Conservation (phyloP, 2,797 vertebrate species). For the Sebastes hopkinsi region DNA sequence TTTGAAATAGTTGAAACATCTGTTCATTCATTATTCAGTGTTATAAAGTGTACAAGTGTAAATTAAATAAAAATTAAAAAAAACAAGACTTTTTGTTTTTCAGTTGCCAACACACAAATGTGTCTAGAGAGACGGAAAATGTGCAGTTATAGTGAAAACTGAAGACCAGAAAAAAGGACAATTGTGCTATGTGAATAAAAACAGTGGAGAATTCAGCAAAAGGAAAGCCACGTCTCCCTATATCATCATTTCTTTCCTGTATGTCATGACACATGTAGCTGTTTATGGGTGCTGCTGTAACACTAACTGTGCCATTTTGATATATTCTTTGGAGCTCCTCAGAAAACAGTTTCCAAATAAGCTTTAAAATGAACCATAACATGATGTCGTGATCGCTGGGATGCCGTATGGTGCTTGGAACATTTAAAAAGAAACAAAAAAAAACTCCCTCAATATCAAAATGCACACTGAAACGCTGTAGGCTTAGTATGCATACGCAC, state of each 20-base stretch:
- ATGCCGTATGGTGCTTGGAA: background rate
- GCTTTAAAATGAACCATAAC: background rate
- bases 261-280: too few species aligned
- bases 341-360: background rate
- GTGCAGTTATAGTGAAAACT: too few species aligned
- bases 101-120: background rate
- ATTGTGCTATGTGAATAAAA: too few species aligned
- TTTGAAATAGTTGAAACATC: background rate
- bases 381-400: background rate
- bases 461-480: background rate
- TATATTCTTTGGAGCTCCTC: background rate
- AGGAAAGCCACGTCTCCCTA: too few species aligned
- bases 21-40: background rate
- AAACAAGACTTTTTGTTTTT: background rate
- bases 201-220: too few species aligned
- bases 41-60: background rate
- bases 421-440: background rate
- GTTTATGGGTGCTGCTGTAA: background rate
- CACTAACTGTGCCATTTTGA: background rate
- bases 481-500: conserved; percentile 35
- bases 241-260: background rate
- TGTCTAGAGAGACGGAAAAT: too few species aligned
- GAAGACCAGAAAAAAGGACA: too few species aligned
- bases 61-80: background rate
- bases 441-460: background rate